Conservation (phyloP, 2,113 vertebrate genomes). For the Nothocercus nigrocapillus region DNA sequence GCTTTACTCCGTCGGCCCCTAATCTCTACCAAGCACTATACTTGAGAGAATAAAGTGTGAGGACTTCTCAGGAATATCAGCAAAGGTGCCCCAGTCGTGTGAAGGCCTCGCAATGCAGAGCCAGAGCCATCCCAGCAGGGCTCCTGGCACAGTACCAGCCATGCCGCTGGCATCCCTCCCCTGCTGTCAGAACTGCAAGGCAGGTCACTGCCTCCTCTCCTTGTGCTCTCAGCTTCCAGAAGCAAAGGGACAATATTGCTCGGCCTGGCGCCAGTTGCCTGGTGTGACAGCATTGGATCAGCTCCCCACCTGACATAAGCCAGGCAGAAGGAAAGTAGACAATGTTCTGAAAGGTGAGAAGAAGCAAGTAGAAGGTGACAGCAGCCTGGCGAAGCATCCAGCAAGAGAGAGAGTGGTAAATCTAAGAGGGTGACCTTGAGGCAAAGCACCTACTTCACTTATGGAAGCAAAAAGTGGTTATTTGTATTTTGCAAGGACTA, state of each 20-base stretch:
- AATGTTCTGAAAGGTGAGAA: conserved; percentile 69
- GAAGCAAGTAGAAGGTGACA: conserved; percentile 55
- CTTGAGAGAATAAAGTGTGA: conserved; percentile 19
- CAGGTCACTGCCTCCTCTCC: conserved; percentile 35
- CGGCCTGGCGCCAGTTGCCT: not conserved
- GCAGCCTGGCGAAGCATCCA: conserved; percentile 11
- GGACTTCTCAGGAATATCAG: conserved; percentile 10
- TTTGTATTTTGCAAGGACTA: not conserved
- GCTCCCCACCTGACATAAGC: conserved; percentile 63
- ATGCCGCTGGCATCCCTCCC: conserved; percentile 6
- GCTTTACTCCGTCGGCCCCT: not conserved
- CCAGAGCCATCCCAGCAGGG: conserved; percentile 2
- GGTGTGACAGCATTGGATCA: not conserved
- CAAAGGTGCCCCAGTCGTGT: not conserved
- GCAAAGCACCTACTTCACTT: not conserved
- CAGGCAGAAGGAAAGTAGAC: conserved; percentile 52
- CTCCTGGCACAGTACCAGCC: conserved; percentile 38
- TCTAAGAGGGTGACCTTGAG: conserved; percentile 52
- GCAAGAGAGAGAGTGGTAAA: not conserved
- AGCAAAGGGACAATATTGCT: conserved; percentile 54
- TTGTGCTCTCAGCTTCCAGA: not conserved
- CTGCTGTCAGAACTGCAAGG: conserved; percentile 29
- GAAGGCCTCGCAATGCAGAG: not conserved
- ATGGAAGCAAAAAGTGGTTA: not conserved
- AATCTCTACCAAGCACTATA: not conserved